A percentile compares a stretch with the other conserved stretches of the same genome.
phyloP scores from a whole-genome alignment of 2,888 invertebrate genomes.

The Temnothorax unifasciatus region DNA sequence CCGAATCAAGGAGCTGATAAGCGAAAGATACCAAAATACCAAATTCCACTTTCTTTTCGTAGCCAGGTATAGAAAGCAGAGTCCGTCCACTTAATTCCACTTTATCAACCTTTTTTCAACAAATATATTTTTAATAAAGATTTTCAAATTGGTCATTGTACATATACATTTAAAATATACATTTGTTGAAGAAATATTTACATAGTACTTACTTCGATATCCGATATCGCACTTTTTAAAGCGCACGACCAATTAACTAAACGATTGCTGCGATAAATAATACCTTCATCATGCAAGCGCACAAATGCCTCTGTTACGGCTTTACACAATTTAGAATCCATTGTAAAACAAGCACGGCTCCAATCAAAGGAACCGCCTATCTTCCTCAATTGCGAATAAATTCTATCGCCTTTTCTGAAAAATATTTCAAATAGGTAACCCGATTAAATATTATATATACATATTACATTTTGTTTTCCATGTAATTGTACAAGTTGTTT shows the following conservation, averaged over 20 bases:
- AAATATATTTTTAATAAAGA: conserved; percentile 13
- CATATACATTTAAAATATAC: neutral
- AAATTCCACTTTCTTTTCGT: conserved; percentile 96
- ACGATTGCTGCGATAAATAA: conserved; percentile 97
- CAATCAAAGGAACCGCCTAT: conserved; percentile 98
- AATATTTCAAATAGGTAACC: conserved; percentile 56
- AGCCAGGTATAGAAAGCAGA: conserved; percentile 95
- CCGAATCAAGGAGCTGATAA: conserved; percentile 92
- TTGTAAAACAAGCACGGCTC: conserved; percentile 97
- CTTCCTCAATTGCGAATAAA: conserved; percentile 94
- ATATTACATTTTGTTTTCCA: neutral
- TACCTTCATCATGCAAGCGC: conserved; percentile 93
- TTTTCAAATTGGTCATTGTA: neutral
- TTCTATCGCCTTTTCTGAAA: conserved; percentile 90
- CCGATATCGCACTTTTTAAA: conserved; percentile 98
- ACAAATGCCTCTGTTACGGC: conserved; percentile 99
- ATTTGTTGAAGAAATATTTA: conserved; percentile 1
- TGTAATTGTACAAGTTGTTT: neutral
- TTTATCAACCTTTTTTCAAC: conserved; percentile 92
- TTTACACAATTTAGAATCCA: conserved; percentile 95
- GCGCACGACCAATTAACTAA: conserved; percentile 99
- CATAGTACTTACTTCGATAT: conserved; percentile 92
- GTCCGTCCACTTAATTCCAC: conserved; percentile 95
- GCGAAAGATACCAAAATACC: conserved; percentile 97
- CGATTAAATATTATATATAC: conserved; percentile 5